Base-by-base conservation (phyloP, 1,140 invertebrate species). In the Phenacoccus solenopsis region DNA sequence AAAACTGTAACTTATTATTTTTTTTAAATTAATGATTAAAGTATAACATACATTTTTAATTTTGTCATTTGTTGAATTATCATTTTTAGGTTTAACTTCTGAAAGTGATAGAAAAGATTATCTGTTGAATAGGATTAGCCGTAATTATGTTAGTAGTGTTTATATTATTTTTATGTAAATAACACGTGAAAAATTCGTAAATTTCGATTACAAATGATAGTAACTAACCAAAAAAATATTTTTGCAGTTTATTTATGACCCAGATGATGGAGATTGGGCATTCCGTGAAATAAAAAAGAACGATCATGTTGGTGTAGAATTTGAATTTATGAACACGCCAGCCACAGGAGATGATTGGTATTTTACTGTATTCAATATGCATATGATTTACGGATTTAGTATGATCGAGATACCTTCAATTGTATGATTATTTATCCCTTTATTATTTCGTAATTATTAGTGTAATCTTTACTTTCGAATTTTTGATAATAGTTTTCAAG, bases 401-500 rank as follows among this genome's bases (percentile, higher is more conserved):
- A 75, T 81, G 1, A 67, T 81, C 1, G 74, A 76, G 2, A 69
- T 73, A n/a, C 75, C 76, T 9, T 5, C 16, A 16, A 49, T 9
- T 49, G 16, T n/a, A n/a, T n/a, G n/a, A n/a, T n/a, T n/a, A n/a
- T n/a, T n/a, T n/a, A n/a, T n/a, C n/a, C n/a, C n/a, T n/a, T n/a
- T n/a, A n/a, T n/a, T n/a, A n/a, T n/a, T n/a, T n/a, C n/a, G n/a
- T n/a, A n/a, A n/a, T n/a, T n/a, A n/a, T n/a, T n/a, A n/a, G n/a
- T n/a, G n/a, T n/a, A n/a, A n/a, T n/a, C n/a, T n/a, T n/a, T n/a
- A n/a, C n/a, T n/a, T n/a, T n/a, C n/a, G n/a, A n/a, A n/a, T n/a
- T n/a, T n/a, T n/a, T n/a, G n/a, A n/a, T n/a, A 27, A 28, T 74
- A 82, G 80, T 81, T 80, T 73, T 78, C 79, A 72, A 82, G 80